A percentile compares a stretch with the other conserved stretches of the same genome.
Conservation (phyloP, 2,797 vertebrate genomes). For the Cossypha caffra region DNA sequence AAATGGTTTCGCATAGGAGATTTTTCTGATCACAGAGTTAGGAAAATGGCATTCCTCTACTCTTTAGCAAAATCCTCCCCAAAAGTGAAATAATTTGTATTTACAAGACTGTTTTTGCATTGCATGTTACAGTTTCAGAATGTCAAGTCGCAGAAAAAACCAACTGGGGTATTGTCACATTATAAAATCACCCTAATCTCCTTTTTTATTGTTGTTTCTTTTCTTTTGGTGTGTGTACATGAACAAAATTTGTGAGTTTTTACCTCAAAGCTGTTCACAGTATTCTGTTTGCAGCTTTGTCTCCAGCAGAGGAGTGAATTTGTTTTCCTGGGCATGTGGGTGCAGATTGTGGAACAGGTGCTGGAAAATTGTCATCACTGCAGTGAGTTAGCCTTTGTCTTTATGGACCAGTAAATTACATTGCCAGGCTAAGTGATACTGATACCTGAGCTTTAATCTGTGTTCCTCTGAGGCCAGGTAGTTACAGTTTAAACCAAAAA, state of each 20-base stretch:
- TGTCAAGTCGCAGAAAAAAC: neutral
- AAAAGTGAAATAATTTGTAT: neutral
- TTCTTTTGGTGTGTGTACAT: neutral
- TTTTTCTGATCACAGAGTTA: neutral
- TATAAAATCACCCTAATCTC: neutral
- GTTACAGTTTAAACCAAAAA: neutral
- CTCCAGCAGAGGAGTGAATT: neutral
- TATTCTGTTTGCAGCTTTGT: neutral
- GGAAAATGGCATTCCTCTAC: neutral
- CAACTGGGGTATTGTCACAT: accelerated
- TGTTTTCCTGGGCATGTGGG: neutral
- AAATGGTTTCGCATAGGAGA: neutral
- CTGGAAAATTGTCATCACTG: neutral
- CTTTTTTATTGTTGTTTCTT: neutral
- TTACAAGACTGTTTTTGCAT: neutral
- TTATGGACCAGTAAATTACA: neutral
- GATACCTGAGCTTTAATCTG: neutral
- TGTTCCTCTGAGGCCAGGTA: neutral
- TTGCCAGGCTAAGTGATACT: neutral
- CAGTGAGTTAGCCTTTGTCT: neutral
- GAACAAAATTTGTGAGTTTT: neutral
- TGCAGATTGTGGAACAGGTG: neutral
- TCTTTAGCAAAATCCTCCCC: neutral
- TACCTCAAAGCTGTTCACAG: neutral
- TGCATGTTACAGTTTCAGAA: neutral